Evolutionary conservation across 2,113 vertebrate genomes (phyloP).

Genomic region (Calidris pygmaea): DNA sequence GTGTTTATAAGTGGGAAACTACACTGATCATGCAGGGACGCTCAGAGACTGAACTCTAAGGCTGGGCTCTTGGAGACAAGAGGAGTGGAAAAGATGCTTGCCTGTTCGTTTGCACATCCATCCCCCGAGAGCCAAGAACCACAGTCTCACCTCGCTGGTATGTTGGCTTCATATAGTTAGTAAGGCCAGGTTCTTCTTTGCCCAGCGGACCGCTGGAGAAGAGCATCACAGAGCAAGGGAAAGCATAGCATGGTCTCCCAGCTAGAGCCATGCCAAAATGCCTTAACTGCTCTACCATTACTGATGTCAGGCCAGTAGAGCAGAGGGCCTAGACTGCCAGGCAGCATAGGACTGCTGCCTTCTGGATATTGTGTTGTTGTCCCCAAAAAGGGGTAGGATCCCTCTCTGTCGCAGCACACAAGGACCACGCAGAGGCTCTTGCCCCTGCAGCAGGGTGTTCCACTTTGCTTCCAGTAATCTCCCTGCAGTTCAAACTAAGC

Average conservation of each 20-base stretch:
- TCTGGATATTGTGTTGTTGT: fast-evolving
- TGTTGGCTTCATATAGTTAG: not conserved
- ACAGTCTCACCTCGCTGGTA: fast-evolving
- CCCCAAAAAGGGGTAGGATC: not conserved
- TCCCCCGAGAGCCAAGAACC: not conserved
- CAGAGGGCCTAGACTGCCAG: not conserved
- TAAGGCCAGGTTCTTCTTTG: not conserved
- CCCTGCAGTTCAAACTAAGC: not conserved
- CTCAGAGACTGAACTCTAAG: not conserved
- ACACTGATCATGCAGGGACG: not conserved
- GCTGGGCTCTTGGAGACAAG: not conserved
- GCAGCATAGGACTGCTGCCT: not conserved
- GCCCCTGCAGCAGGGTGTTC: not conserved
- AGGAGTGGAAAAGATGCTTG: not conserved
- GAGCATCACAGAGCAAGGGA: not conserved
- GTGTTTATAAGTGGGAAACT: not conserved
- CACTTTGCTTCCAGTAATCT: not conserved
- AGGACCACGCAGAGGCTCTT: not conserved
- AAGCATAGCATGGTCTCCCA: not conserved
- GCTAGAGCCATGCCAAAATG: not conserved
- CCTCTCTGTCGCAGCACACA: not conserved
- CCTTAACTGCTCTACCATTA: not conserved
- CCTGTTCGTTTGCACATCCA: not conserved
- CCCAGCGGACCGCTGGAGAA: not conserved
- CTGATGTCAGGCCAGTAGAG: not conserved